Conservation (phyloP, 2,888 invertebrate species). For the Hoplodrina ambigua region DNA sequence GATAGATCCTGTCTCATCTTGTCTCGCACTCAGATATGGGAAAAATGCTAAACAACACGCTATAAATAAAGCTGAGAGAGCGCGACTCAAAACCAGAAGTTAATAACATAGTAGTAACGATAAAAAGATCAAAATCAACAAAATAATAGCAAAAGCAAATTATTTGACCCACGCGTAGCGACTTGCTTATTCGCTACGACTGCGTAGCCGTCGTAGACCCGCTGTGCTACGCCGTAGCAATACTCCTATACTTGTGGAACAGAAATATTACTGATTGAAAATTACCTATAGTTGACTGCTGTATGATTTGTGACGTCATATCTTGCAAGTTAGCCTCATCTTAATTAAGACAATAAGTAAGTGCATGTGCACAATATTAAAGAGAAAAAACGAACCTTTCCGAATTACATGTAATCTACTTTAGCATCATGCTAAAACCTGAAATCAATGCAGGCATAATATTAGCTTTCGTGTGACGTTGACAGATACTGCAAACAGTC, state of each 20-base stretch:
- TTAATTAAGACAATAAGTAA: too few relatives aligned
- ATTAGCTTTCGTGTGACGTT: background rate
- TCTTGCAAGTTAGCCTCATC: background rate
- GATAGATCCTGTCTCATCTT: background rate
- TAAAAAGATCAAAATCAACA: too few relatives aligned
- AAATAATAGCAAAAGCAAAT: background rate
- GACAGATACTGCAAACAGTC: background rate
- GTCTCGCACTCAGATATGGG: background rate
- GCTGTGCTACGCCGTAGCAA: conserved; percentile 21
- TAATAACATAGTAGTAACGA: too few relatives aligned
- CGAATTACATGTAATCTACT: too few relatives aligned
- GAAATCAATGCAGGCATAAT: background rate
- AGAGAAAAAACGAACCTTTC: too few relatives aligned
- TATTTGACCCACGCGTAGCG: conserved; percentile 19
- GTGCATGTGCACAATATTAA: too few relatives aligned
- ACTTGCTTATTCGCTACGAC: conserved; percentile 4
- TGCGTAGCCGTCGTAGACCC: conserved; percentile 6
- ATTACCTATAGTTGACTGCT: too few relatives aligned
- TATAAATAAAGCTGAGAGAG: too few relatives aligned
- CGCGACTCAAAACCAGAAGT: too few relatives aligned
- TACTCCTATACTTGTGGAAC: too few relatives aligned
- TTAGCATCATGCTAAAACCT: background rate
- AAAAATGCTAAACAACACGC: background rate
- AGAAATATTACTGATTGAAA: too few relatives aligned
- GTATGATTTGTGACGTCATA: background rate